Evolutionary conservation across 2,113 vertebrate genomes (phyloP), one percentile per base, ranked within the genome.

Genomic region (Gymnogyps californianus): DNA sequence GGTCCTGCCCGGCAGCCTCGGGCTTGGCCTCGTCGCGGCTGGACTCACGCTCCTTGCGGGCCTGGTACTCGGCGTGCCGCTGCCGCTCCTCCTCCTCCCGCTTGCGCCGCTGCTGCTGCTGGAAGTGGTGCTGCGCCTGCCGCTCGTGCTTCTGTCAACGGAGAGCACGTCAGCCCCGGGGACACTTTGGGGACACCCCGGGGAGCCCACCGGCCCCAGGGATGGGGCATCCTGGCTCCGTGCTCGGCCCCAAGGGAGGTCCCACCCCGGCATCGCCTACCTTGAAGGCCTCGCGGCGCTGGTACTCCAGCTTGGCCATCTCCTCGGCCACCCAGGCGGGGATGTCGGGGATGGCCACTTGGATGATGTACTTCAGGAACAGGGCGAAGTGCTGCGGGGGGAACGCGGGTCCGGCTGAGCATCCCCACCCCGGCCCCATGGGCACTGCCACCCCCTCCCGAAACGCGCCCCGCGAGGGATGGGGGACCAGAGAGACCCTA

Each of bases 11-110:
- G 0, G 97, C 89, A 29, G 98, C 95, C 71, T 99, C 99, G 0
- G 98, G 80, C 82, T 98, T 98, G 55, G 97, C 85, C 67, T 98
- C 98, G 12, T 98, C 94, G 7, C 99, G 98, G 16, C 97, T 94
- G 42, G 97, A 34, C 61, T 99, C 99, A 1, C 99, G 98, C 12
- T 99, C 99, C 61, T 98, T 97, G 57, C 99, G 98, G 19, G 99
- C 98, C 38, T 99, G 98, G 34, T 99, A 98, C 93, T 99, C 99
- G 0, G 99, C 99, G 26, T 99, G 99, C 15, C 99, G 98, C 97
- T 99, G 99, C 47, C 99, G 94, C 97, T 99, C 99, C 96, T 99
- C 99, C 75, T 99, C 99, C 98, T 99, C 99, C 26, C 99, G 98
- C 91, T 99, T 98, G 64, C 99, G 98, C 82, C 99, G 98, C 98